These are phyloP conservation scores for Conus betulinus DNA, from an alignment of 1,140 invertebrate species.

Conservation along the genomic window DNA sequence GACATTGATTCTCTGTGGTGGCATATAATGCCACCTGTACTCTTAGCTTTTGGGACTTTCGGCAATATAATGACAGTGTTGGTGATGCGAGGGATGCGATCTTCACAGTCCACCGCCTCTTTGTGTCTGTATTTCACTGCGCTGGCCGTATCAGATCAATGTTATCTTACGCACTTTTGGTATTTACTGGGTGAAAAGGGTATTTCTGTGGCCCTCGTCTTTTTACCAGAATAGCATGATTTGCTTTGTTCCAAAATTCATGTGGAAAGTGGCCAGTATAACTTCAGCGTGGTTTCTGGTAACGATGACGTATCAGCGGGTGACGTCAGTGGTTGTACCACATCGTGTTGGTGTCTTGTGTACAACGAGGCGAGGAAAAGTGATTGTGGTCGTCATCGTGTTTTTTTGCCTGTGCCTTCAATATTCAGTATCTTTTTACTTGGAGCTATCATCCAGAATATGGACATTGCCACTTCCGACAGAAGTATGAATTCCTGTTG, in stretches of 20 bases:
- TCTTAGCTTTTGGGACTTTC: not conserved
- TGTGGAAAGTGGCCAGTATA: not conserved
- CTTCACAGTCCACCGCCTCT: not conserved
- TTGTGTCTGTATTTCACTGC: not conserved
- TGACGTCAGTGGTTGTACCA: not conserved
- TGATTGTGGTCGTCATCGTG: not conserved
- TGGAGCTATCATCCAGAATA: too few species aligned
- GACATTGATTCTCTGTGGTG: not conserved
- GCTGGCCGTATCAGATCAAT: conserved; percentile 3
- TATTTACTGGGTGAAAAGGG: not conserved
- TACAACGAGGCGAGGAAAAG: not conserved
- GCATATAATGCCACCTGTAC: not conserved
- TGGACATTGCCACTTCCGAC: too few species aligned
- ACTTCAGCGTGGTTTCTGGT: not conserved
- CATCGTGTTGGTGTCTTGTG: not conserved
- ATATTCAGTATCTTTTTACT: too few species aligned
- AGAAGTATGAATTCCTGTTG: too few species aligned
- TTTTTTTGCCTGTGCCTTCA: too few species aligned
- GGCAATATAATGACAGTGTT: not conserved
- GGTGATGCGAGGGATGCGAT: too few species aligned
- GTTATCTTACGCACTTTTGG: too few species aligned
- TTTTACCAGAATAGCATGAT: not conserved
- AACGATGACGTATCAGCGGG: not conserved
- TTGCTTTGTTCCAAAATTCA: not conserved
- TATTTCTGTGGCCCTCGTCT: too few species aligned